phyloP scores from a whole-genome alignment of 2,888 invertebrate species.

The Tetanocera ferruginea region DNA sequence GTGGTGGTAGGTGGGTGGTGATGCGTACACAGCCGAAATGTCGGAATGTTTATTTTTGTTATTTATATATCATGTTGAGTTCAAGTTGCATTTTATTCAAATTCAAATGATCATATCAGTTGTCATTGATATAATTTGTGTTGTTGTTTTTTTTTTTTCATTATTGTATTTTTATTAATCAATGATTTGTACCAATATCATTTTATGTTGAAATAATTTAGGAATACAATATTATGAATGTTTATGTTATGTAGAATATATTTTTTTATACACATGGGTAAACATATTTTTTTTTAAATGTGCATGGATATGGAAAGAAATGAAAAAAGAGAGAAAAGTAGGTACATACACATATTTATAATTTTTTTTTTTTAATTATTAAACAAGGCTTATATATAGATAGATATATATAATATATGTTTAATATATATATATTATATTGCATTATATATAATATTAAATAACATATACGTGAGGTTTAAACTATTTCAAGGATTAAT shows the following conservation, averaged over 20 bases:
- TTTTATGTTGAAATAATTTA: not conserved
- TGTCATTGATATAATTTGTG: not conserved
- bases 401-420: not conserved
- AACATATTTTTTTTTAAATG: conserved; percentile 39
- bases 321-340: conserved; percentile 36
- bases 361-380: conserved; percentile 12
- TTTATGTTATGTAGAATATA: not conserved
- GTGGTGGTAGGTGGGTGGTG: not conserved
- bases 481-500: too few relatives aligned
- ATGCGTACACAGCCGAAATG: too few relatives aligned
- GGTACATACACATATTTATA: conserved; percentile 35
- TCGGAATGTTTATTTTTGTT: not conserved
- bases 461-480: not conserved
- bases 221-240: not conserved
- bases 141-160: not conserved
- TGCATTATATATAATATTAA: too few relatives aligned
- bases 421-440: not conserved
- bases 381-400: not conserved
- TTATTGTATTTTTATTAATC: not conserved
- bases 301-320: conserved; percentile 51
- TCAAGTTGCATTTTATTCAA: not conserved
- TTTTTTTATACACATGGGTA: conserved; percentile 23
- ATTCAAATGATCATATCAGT: not conserved
- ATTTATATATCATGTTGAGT: not conserved
- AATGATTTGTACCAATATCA: not conserved